Conservation (phyloP, 2,888 invertebrate genomes). For the Scaptomyza reducta region DNA sequence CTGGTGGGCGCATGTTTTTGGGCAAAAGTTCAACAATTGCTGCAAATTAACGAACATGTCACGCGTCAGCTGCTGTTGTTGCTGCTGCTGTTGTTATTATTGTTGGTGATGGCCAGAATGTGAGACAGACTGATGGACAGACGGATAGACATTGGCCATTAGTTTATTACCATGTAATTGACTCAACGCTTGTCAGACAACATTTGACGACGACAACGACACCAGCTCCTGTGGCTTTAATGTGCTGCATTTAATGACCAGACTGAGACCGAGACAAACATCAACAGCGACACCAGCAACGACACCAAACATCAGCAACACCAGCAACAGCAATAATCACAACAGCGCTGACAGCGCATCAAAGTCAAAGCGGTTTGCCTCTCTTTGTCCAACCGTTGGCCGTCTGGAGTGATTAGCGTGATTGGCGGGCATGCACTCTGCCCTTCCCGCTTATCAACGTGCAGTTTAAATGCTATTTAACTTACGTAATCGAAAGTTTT, state of each 20-base stretch:
- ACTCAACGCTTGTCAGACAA: slow-evolving; percentile 76
- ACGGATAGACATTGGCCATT: slow-evolving; percentile 56
- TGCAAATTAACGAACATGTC: slow-evolving; percentile 68
- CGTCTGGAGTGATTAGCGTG: slow-evolving; percentile 62
- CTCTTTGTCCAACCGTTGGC: slow-evolving; percentile 34
- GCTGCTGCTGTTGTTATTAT: slow-evolving; percentile 3
- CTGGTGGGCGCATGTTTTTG: slow-evolving; percentile 38
- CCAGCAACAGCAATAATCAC: slow-evolving; percentile 28
- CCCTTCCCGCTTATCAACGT: slow-evolving; percentile 54
- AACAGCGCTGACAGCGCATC: slow-evolving; percentile 53
- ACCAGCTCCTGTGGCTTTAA: slow-evolving; percentile 75
- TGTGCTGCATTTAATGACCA: slow-evolving; percentile 79
- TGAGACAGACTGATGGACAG: slow-evolving; percentile 15
- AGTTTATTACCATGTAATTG: slow-evolving; percentile 81
- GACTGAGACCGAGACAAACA: slow-evolving; percentile 52
- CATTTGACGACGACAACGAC: slow-evolving; percentile 34
- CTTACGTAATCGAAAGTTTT: slow-evolving; percentile 56
- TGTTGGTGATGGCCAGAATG: slow-evolving; percentile 30
- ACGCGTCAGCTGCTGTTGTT: slow-evolving; percentile 49
- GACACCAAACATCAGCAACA: slow-evolving; percentile 36
- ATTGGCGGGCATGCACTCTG: slow-evolving; percentile 54
- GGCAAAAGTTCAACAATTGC: slow-evolving; percentile 76
- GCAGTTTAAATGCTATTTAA: slow-evolving; percentile 20
- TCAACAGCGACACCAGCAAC: slow-evolving; percentile 33
- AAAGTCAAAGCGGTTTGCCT: slow-evolving; percentile 66